Evolutionary conservation across 2,888 invertebrate genomes (phyloP).

Genomic region (Teleiodes luculella): DNA sequence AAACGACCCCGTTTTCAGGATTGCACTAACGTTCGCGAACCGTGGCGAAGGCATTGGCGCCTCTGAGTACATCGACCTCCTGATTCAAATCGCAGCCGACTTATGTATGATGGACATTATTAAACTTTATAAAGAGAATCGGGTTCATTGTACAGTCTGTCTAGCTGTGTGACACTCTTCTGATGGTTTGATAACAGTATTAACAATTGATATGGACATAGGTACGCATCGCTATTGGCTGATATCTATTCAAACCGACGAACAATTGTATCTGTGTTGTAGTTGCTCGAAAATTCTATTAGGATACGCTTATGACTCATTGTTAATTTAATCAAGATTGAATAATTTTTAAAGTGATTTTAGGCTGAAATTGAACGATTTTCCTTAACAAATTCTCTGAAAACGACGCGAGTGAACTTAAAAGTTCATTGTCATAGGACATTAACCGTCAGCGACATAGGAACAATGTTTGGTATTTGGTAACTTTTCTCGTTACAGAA

Average conservation of each 20-base stretch:
- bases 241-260: too few species aligned
- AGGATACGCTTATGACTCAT: neutral
- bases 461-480: conserved; percentile 7
- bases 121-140: conserved; percentile 61
- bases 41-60: conserved; percentile 67
- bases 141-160: conserved; percentile 51
- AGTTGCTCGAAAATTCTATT: neutral
- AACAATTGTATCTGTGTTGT: conserved; percentile 1
- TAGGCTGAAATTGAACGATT: neutral
- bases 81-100: conserved; percentile 66
- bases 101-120: conserved; percentile 55
- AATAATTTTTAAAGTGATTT: too few species aligned
- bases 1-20: conserved; percentile 67
- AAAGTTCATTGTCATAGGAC: conserved; percentile 20
- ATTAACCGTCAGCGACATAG: conserved; percentile 15
- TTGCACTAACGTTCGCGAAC: conserved; percentile 64
- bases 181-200: conserved; percentile 40
- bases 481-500: conserved; percentile 14
- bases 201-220: conserved; percentile 45
- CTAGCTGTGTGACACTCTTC: conserved; percentile 51
- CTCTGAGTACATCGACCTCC: conserved; percentile 70
- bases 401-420: conserved; percentile 9
- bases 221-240: conserved; percentile 27
- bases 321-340: too few species aligned
- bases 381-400: conserved; percentile 4